These are phyloP conservation scores for Bombus ignitus DNA, from an alignment of 1,140 invertebrate genomes.

Conservation along the genomic window DNA sequence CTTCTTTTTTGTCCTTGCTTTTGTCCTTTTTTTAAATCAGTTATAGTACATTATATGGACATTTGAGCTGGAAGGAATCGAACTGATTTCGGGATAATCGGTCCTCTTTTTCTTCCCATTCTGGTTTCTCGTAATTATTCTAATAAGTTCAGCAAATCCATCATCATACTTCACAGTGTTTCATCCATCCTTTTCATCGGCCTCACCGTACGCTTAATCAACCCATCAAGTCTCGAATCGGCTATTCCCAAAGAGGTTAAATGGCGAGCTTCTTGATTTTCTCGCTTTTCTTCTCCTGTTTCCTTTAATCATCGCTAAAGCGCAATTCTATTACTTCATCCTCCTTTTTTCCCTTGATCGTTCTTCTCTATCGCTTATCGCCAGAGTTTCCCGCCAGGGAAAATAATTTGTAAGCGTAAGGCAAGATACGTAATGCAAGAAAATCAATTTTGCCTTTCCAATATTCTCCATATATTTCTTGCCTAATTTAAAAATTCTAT, in stretches of 20 bases:
- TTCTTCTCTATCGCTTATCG: neutral
- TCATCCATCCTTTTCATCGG: constrained; percentile 36
- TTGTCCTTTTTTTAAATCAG: neutral
- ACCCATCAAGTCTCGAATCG: constrained; percentile 37
- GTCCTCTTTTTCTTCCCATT: too few species aligned
- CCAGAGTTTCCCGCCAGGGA: neutral
- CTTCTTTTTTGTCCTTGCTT: neutral
- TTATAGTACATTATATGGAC: too few species aligned
- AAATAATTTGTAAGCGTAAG: neutral
- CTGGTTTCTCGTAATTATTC: neutral
- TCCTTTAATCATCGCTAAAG: constrained; percentile 55
- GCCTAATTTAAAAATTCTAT: neutral
- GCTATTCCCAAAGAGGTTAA: constrained; percentile 60
- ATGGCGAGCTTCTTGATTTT: constrained; percentile 52
- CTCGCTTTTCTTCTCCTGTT: constrained; percentile 34
- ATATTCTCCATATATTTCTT: too few species aligned
- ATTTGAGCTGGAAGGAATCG: neutral
- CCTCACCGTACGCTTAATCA: constrained; percentile 49
- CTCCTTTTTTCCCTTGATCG: neutral
- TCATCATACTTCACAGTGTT: constrained; percentile 39
- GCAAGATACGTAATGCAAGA: neutral
- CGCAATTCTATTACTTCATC: constrained; percentile 47
- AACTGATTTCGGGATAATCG: neutral
- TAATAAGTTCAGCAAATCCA: constrained; percentile 44
- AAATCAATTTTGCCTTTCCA: too few species aligned